Conservation (phyloP, 2,797 vertebrate genomes). For the Leptodactylus fallax region DNA sequence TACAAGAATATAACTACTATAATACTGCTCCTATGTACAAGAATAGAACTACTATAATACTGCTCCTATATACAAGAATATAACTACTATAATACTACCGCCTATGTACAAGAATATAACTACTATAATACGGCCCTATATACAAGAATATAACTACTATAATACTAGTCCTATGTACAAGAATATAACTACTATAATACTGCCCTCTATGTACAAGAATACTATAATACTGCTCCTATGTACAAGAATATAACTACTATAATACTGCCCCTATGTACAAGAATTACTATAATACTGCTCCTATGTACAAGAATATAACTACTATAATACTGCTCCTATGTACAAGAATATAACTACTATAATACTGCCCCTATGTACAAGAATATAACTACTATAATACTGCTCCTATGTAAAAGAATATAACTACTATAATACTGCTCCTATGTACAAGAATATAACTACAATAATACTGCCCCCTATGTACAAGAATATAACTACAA, state of each 20-base stretch:
- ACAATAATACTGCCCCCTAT: background rate
- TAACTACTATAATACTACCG: background rate
- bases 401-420: background rate
- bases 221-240: conserved; percentile 1
- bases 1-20: conserved; percentile 25
- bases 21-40: conserved; percentile 6
- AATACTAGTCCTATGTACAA: conserved; percentile 5
- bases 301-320: background rate
- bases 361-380: too few species aligned
- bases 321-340: too few species aligned
- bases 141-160: conserved; percentile 21
- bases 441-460: conserved; percentile 1
- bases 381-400: too few species aligned
- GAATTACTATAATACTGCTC: background rate
- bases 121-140: conserved; percentile 10
- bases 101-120: conserved; percentile 13
- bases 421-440: conserved; percentile 4
- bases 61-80: background rate
- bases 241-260: conserved; percentile 8
- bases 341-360: too few species aligned
- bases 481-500: conserved; percentile 4
- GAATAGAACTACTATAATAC: conserved; percentile 2
- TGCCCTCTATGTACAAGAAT: background rate
- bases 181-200: conserved; percentile 28
- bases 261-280: conserved; percentile 1